Percentiles rank a stretch among this genome's conserved stretches.
These are phyloP conservation scores for Tethea ocularis DNA, from an alignment of 2,888 invertebrate species.

Conservation along the genomic window DNA sequence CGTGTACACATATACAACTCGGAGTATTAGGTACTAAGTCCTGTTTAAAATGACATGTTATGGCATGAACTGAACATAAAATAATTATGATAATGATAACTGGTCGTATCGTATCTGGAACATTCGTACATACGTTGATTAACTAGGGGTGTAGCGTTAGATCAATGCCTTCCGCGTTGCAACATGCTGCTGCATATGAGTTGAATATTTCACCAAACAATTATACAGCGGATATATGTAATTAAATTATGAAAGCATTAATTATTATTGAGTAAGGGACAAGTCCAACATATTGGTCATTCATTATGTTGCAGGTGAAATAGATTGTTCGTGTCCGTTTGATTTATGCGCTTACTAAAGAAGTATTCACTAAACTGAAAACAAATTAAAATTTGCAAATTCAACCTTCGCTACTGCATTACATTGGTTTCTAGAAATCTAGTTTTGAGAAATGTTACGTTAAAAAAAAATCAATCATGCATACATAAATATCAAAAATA, in stretches of 20 bases:
- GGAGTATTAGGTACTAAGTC: background rate
- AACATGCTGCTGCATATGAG: conserved; percentile 2
- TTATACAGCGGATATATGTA: background rate
- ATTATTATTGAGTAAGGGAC: background rate
- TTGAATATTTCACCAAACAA: background rate
- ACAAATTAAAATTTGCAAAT: background rate
- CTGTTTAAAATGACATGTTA: conserved; percentile 16
- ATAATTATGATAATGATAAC: conserved; percentile 25
- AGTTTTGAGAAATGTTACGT: too few relatives aligned
- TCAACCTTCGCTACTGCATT: too few relatives aligned
- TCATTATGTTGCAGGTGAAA: background rate
- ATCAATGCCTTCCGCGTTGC: conserved; percentile 9
- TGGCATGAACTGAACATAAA: conserved; percentile 27
- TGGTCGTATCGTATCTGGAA: conserved; percentile 23
- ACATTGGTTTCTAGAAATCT: too few relatives aligned
- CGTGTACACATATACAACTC: background rate
- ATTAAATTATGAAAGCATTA: too few relatives aligned
- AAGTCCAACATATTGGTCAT: background rate
- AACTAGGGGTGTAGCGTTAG: conserved; percentile 9
- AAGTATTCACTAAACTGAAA: too few relatives aligned
- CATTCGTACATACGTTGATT: conserved; percentile 25
- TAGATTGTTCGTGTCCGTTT: background rate
- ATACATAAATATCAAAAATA: too few relatives aligned
- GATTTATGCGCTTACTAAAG: too few relatives aligned
- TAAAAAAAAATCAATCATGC: too few relatives aligned